Evolutionary conservation across 2,113 vertebrate genomes (phyloP).

Genomic region (Dipodomys spectabilis): DNA sequence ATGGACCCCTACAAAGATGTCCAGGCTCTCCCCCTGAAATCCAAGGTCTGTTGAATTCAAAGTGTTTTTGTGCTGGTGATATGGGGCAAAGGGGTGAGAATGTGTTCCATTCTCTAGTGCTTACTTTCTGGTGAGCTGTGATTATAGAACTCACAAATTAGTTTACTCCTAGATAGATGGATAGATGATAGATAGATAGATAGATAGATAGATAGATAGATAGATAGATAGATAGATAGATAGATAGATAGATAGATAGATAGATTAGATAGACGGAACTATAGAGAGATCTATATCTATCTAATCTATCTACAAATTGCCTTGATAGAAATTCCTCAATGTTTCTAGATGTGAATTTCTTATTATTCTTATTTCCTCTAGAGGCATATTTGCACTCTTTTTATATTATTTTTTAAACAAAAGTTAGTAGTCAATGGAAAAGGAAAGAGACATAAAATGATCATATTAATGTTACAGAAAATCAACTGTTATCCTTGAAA

Average conservation of each 20-base stretch:
- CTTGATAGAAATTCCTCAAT: background rate
- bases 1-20: background rate
- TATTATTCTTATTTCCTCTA: slow-evolving; percentile 30
- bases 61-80: background rate
- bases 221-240: too few relatives aligned
- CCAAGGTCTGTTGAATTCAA: background rate
- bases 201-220: too few relatives aligned
- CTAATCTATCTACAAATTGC: too few relatives aligned
- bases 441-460: background rate
- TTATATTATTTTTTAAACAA: slow-evolving; percentile 37
- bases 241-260: too few relatives aligned
- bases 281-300: too few relatives aligned
- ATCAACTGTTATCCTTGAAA: slow-evolving; percentile 20
- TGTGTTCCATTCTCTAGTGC: background rate
- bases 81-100: background rate
- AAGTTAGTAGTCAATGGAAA: slow-evolving; percentile 9
- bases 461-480: slow-evolving; percentile 14
- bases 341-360: background rate
- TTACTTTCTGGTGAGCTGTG: background rate
- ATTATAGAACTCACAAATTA: background rate
- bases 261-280: too few relatives aligned
- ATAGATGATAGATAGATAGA: too few relatives aligned
- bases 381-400: background rate
- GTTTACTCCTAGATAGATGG: background rate
- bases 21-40: background rate